A percentile compares a stretch with the other conserved stretches of the same genome.
Evolutionary conservation across 2,797 vertebrate genomes (phyloP).

Genomic region (Xenopus petersii): DNA sequence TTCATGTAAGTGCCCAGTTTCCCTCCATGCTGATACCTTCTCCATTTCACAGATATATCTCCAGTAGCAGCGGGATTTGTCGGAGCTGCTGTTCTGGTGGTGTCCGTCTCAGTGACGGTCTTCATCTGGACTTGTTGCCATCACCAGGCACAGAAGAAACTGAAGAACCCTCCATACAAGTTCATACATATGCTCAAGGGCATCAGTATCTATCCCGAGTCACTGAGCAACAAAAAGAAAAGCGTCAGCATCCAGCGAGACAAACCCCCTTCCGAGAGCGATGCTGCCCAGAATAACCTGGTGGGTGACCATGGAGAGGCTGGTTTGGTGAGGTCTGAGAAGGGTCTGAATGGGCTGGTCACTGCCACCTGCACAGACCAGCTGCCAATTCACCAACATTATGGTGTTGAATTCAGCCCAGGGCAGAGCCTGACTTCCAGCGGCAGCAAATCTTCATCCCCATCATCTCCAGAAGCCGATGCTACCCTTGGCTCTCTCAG

Average conservation of each 20-base stretch:
- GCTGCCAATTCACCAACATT: slow-evolving; percentile 77
- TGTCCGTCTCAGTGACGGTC: slow-evolving; percentile 80
- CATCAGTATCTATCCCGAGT: slow-evolving; percentile 95
- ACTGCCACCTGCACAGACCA: slow-evolving; percentile 61
- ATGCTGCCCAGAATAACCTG: slow-evolving; percentile 55
- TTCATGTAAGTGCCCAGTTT: not conserved
- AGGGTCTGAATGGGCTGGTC: not conserved
- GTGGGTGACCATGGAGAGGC: slow-evolving; percentile 69
- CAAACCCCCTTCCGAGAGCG: slow-evolving; percentile 49
- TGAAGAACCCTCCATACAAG: slow-evolving; percentile 77
- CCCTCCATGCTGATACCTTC: not conserved
- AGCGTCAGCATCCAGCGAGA: slow-evolving; percentile 74
- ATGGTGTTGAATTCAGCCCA: slow-evolving; percentile 74
- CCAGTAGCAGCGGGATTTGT: slow-evolving; percentile 90
- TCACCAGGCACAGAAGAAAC: slow-evolving; percentile 78
- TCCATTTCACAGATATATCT: slow-evolving; percentile 78
- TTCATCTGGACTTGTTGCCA: slow-evolving; percentile 93
- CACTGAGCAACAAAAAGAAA: slow-evolving; percentile 86
- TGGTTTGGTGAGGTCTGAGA: slow-evolving; percentile 45
- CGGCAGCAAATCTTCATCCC: slow-evolving; percentile 77
- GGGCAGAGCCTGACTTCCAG: slow-evolving; percentile 78
- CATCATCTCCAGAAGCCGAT: slow-evolving; percentile 79
- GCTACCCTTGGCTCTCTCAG: slow-evolving; percentile 77
- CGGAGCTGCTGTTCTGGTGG: slow-evolving; percentile 85
- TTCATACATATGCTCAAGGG: slow-evolving; percentile 98